Base-by-base conservation (phyloP, 2,797 vertebrate genomes). In the Melanotaenia parkinsoni region DNA sequence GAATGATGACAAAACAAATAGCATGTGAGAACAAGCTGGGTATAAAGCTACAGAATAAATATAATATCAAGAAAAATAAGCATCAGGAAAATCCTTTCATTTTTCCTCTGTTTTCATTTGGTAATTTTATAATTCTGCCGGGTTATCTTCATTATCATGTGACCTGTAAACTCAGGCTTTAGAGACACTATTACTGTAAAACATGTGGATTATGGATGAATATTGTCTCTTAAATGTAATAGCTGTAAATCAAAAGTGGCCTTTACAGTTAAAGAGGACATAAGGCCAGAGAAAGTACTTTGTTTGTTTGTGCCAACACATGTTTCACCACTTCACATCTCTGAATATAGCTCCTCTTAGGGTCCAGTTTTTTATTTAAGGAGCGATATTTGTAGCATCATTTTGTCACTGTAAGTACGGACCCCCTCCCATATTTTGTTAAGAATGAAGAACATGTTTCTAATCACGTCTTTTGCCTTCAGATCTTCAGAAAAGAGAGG, bases 171-270 rank as follows among this genome's bases (percentile, higher is more conserved):
- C 22, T 53, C 11, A 53, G 12, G 50, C 50, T 24, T 22, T 53
- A 11, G 45, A 50, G 45, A 10, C 9, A 50, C 20, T 54, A 38
- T 38, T 65, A 38, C 51, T 54, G 50, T 24, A 47, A 47, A 50
- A 50, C 45, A 10, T 43, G n/a, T 45, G 20, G 38, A 70, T 80
- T 26, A 69, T 85, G 54, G 37, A 63, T 40, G 20, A n/a, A 38
- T 45, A 4, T 38, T 20, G 0, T 74, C 11, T 62, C 51, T 40
- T 53, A 35, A 38, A 56, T 37, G 22, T 30, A 30, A 51, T 20
- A 18, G 6, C 8, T 5, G 62, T n/a, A 45, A 56, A 18, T 5
- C 50, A 37, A 4, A 32, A 14, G 51, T 47, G 6, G 24, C 63
- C 24, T 37, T 26, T 35, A 24, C 9, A 22, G 10, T 66, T 51